Base-by-base conservation (phyloP, 92 coral and sea anemone genomes). In the Porites rus region DNA sequence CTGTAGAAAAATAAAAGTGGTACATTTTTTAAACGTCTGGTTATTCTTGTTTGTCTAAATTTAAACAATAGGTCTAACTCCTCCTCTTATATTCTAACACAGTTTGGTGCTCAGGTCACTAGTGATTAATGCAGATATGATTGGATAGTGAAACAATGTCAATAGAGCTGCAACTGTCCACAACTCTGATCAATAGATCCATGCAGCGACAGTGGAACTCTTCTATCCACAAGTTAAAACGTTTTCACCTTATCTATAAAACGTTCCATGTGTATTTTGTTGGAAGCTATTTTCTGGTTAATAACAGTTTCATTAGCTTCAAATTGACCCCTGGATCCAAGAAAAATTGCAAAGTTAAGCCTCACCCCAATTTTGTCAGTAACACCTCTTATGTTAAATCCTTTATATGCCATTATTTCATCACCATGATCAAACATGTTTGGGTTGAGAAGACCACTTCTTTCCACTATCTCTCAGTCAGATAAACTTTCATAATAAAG, bases 181-280 rank as follows among this genome's bases (percentile, higher is more conserved):
- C 69, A 91, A 54, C 69, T 91, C n/a, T n/a, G 24, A 22, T 22
- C 87, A 22, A 88, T 72, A 22, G 91, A 82, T 43, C 94, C 94
- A 70, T 82, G 89, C 56, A 91, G 51, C n/a, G 80, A 75, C 7
- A 91, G 83, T 63, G 94, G 91, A 52, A 87, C 79, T n/a, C 78
- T 82, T 76, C 84, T 77, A 13, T 81, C 77, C 4, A 83, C 24
- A 59, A 69, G 72, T 50, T 19, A 71, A 63, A 87, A 91, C 88
- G 60, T 87, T 77, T 91, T 91, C 78, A 83, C 89, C 53, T 88
- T 67, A 51, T 80, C 68, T 16, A 83, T 91, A 17, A 84, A 90
- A 10, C 89, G 86, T 71, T 91, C 91, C 83, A 91, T 89, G 78
- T 87, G 89, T 65, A 87, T 87, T 78, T 84, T 88, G 22, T 70